phyloP scores from a whole-genome alignment of 1,140 invertebrate species.

The Drosophila ananassae region DNA sequence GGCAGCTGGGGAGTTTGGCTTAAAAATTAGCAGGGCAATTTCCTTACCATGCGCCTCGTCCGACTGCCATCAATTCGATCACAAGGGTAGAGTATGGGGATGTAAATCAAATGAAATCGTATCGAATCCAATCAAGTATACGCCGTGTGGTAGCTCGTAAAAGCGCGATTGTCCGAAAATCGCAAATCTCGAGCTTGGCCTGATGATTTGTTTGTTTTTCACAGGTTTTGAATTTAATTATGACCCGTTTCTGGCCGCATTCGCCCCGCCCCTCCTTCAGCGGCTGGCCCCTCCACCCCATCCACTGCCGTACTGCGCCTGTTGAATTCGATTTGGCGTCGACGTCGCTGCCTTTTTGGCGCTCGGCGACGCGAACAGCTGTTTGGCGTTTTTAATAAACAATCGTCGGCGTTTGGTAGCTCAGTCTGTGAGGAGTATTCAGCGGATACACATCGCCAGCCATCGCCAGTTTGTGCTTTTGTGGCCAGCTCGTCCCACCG shows the following conservation, averaged over 20 bases:
- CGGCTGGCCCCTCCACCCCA: not conserved
- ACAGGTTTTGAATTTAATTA: constrained; percentile 56
- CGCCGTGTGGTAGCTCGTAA: constrained; percentile 56
- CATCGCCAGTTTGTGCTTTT: constrained; percentile 22
- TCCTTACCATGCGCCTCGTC: constrained; percentile 13
- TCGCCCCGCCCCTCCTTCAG: not conserved
- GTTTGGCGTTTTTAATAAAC: constrained; percentile 75
- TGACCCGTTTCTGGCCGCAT: constrained; percentile 57
- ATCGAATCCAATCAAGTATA: constrained; percentile 67
- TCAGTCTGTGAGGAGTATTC: constrained; percentile 71
- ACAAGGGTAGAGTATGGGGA: constrained; percentile 62
- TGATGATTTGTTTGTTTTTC: constrained; percentile 30
- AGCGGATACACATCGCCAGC: constrained; percentile 66
- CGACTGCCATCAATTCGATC: constrained; percentile 16
- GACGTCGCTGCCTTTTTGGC: constrained; percentile 30
- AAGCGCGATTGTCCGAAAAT: constrained; percentile 18
- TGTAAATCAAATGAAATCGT: constrained; percentile 79
- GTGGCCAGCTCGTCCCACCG: constrained; percentile 53
- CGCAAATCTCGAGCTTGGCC: constrained; percentile 33
- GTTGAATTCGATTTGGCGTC: constrained; percentile 49
- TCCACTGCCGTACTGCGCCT: constrained; percentile 18
- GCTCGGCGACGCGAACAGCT: constrained; percentile 58
- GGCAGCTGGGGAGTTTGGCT: constrained; percentile 5
- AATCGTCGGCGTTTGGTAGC: constrained; percentile 50
- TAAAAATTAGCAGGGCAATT: constrained; percentile 62